Conservation (phyloP, 92 coral and sea anemone genomes). For the Epizoanthus scotinus region DNA sequence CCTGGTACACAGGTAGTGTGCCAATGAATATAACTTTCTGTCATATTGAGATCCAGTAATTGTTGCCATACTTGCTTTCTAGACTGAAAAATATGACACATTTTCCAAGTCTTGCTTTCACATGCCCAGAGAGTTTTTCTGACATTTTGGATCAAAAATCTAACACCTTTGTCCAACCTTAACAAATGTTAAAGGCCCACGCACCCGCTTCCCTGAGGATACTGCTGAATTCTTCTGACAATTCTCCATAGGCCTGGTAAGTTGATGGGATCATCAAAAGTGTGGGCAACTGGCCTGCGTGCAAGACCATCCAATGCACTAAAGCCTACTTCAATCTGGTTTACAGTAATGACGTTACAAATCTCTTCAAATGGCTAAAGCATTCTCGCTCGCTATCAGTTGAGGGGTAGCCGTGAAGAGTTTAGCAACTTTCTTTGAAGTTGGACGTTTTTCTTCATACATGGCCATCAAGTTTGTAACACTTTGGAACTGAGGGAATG, state of each 20-base stretch:
- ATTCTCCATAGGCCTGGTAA: conserved; percentile 29
- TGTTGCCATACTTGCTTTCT: no score
- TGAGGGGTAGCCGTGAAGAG: conserved; percentile 38
- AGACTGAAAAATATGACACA: no score
- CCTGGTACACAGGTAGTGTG: no score
- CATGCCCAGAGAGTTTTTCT: no score
- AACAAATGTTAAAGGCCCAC: conserved; percentile 33
- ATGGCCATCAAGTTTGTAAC: conserved; percentile 30
- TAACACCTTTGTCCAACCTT: no score
- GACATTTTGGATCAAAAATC: no score
- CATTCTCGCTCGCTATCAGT: conserved; percentile 25
- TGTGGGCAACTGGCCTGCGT: conserved; percentile 42
- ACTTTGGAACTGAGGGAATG: conserved; percentile 28
- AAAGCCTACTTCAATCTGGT: conserved; percentile 17
- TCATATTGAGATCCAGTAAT: no score
- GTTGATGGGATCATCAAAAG: conserved; percentile 35
- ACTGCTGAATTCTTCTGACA: conserved; percentile 23
- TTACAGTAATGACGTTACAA: conserved; percentile 14
- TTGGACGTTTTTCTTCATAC: conserved; percentile 41
- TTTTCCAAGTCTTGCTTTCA: no score
- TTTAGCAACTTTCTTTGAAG: conserved; percentile 45
- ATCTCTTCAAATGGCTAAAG: conserved; percentile 5
- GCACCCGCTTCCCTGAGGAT: not conserved
- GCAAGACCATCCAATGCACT: conserved; percentile 16
- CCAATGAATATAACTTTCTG: no score